Evolutionary conservation across 2,797 vertebrate species (phyloP).

Genomic region (Allobates femoralis): DNA sequence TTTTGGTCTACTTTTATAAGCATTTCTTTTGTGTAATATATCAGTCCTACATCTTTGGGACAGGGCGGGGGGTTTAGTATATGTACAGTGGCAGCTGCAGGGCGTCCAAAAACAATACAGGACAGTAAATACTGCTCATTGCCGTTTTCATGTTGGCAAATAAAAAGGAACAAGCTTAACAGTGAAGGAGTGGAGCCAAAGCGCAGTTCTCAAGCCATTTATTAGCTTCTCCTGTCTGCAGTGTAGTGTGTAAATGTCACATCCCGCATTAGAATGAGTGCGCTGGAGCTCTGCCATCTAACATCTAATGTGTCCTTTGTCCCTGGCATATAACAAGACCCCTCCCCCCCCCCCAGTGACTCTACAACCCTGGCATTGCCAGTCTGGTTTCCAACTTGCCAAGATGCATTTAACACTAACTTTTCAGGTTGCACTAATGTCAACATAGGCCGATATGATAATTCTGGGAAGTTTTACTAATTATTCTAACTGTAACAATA

Average conservation of each 20-base stretch:
- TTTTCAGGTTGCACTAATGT: not conserved
- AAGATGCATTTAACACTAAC: not conserved
- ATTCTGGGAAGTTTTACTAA: not conserved
- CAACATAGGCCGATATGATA: not conserved
- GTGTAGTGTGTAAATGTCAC: slow-evolving; percentile 57
- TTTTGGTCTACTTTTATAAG: not conserved
- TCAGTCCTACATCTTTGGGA: not conserved
- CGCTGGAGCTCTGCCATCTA: slow-evolving; percentile 39
- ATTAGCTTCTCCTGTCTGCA: slow-evolving; percentile 49
- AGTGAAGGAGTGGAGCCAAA: slow-evolving; percentile 29
- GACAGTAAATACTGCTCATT: not conserved
- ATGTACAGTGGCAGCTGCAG: slow-evolving; percentile 1
- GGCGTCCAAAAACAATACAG: not conserved
- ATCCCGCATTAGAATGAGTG: slow-evolving; percentile 45
- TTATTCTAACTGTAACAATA: not conserved
- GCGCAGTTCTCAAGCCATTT: slow-evolving; percentile 38
- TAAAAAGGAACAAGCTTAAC: not conserved
- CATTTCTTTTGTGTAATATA: not conserved
- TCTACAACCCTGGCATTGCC: not conserved
- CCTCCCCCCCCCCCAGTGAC: slow-evolving; percentile 11
- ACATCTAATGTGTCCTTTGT: slow-evolving; percentile 38
- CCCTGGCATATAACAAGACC: slow-evolving; percentile 4
- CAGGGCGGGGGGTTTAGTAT: not conserved
- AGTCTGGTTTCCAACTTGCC: not conserved
- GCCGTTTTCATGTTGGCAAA: slow-evolving; percentile 17